Evolutionary conservation across 2,888 invertebrate genomes (phyloP), one percentile per base, ranked within the genome.

Genomic region (Alloscopus bannaensis): DNA sequence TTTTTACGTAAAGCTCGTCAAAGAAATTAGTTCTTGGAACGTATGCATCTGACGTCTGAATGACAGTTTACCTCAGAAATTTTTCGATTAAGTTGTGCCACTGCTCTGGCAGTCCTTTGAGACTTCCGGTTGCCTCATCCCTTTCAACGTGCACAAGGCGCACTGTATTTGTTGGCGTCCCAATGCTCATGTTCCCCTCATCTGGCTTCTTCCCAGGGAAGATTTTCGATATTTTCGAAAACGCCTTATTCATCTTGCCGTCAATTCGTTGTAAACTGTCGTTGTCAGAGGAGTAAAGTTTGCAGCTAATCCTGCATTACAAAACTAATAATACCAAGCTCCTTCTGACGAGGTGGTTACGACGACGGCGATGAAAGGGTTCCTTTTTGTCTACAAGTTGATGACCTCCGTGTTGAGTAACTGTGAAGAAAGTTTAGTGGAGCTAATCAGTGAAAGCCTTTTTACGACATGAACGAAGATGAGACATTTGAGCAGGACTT

Each of bases 51-150:
- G 29, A 20, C 22, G 45, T 40, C 20, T 75, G 13, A 47, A 8
- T 28, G 13, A 40, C 29, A 16, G 68, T 85, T 87, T 87, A 90
- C 90, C 95, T 94, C 84, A 97, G 94, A 88, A 95, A 94, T 18
- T 93, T 92, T 87, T 94, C 93, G 85, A 97, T 90, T 68, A 95
- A 90, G 62, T 93, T 90, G 75, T 93, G 89, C 96, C 96, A 96
- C 29, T 95, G 91, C 36, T 92, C 91, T 0, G 97, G 97, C 55
- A 98, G 89, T 0, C 97, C 97, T 45, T 94, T 94, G 86, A 97
- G 89, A 88, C 93, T 92, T 0, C 97, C 96, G 0, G 95, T 95
- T 85, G 92, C 90, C 8, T 92, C 91, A 88, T 97, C 94, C 87
- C 93, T 94, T 26, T 84, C 4, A 26, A 97, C 96, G 88, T 97